These are phyloP conservation scores for Eueides isabella DNA, from an alignment of 1,140 invertebrate genomes.

Conservation along the genomic window DNA sequence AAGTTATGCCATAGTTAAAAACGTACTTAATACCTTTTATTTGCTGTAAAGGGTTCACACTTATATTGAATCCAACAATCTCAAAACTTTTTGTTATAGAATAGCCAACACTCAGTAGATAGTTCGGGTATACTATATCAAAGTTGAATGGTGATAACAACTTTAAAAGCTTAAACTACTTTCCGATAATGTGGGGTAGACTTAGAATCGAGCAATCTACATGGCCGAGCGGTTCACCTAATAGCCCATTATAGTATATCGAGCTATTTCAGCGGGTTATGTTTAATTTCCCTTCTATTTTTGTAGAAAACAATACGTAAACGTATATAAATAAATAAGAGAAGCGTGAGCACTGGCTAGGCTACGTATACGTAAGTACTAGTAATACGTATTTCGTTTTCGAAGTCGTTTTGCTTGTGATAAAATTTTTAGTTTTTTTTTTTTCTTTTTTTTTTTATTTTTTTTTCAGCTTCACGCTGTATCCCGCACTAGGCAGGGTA, in stretches of 20 bases:
- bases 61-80: not conserved
- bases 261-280: not conserved
- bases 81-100: not conserved
- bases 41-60: too few species aligned
- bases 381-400: too few species aligned
- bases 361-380: too few species aligned
- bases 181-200: conserved; percentile 21
- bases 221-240: not conserved
- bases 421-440: too few species aligned
- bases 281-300: not conserved
- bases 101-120: not conserved
- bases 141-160: conserved; percentile 8
- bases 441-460: too few species aligned
- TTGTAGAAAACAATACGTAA: not conserved
- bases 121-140: not conserved
- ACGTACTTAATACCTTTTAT: too few species aligned
- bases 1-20: too few species aligned
- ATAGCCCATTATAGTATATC: not conserved
- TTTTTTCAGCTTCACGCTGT: too few species aligned
- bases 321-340: not conserved
- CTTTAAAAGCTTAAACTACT: conserved; percentile 26
- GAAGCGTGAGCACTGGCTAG: too few species aligned
- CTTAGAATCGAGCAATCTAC: conserved; percentile 10
- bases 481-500: too few species aligned
- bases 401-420: too few species aligned